Conservation (phyloP, 2,888 invertebrate species). For the Sinohyriopsis cumingii region DNA sequence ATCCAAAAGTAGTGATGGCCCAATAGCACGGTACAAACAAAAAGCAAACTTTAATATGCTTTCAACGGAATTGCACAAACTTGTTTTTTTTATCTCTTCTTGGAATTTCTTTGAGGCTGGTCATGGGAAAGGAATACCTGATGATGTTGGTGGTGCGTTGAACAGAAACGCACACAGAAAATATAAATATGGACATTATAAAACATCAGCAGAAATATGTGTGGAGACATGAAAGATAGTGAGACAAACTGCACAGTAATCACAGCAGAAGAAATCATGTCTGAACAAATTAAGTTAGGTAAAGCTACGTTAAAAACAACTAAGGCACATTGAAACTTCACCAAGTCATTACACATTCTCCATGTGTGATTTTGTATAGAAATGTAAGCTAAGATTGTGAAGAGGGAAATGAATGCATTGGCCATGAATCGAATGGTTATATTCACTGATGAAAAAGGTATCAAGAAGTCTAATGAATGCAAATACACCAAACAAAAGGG, state of each 20-base stretch:
- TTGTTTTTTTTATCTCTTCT: slow-evolving; percentile 20
- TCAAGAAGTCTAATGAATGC: too few species aligned
- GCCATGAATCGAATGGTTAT: too few species aligned
- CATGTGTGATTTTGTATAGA: too few species aligned
- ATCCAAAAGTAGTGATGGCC: slow-evolving; percentile 52
- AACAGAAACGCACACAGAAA: slow-evolving; percentile 42
- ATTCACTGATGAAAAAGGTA: too few species aligned
- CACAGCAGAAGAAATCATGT: too few species aligned
- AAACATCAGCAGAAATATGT: slow-evolving; percentile 9
- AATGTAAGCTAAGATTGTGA: too few species aligned
- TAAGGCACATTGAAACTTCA: too few species aligned
- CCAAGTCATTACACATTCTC: too few species aligned
- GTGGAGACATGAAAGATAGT: neutral
- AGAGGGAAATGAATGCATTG: too few species aligned
- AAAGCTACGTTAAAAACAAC: too few species aligned
- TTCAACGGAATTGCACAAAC: slow-evolving; percentile 14
- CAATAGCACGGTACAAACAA: slow-evolving; percentile 67
- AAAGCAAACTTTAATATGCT: slow-evolving; percentile 68
- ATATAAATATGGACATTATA: slow-evolving; percentile 19
- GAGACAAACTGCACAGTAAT: slow-evolving; percentile 1
- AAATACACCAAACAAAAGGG: too few species aligned
- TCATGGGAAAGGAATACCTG: slow-evolving; percentile 67
- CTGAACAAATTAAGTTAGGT: too few species aligned
- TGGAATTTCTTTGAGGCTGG: slow-evolving; percentile 68
- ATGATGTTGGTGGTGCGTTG: slow-evolving; percentile 61